These are phyloP conservation scores for Haemorhous mexicanus DNA, from an alignment of 2,113 vertebrate species.

Conservation along the genomic window DNA sequence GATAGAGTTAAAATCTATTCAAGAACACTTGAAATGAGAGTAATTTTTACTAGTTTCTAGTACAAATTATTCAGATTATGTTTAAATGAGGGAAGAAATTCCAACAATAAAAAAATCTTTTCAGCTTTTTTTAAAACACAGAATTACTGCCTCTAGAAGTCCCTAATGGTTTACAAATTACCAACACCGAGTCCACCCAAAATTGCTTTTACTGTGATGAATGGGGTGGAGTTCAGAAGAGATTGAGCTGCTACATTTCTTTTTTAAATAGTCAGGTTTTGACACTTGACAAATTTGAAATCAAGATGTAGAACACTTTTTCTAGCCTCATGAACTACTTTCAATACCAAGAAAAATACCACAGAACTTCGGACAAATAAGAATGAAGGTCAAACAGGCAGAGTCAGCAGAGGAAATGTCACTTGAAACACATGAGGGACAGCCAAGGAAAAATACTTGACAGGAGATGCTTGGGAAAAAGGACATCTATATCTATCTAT, in stretches of 20 bases:
- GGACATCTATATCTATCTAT: background rate
- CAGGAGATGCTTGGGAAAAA: slow-evolving; percentile 19
- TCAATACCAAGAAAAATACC: background rate
- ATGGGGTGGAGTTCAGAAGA: background rate
- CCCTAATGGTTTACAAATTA: slow-evolving; percentile 1
- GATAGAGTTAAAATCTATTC: background rate
- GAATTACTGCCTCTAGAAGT: background rate
- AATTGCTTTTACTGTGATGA: background rate
- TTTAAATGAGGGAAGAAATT: background rate
- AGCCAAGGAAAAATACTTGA: slow-evolving; percentile 34
- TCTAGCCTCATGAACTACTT: background rate
- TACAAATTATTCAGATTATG: background rate
- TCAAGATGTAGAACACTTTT: background rate
- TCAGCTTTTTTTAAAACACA: background rate
- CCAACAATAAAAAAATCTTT: background rate
- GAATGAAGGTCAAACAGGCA: slow-evolving; percentile 21
- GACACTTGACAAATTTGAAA: background rate
- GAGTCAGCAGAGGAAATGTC: slow-evolving; percentile 47
- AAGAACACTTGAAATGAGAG: background rate
- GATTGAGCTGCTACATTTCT: background rate
- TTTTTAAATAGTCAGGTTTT: background rate
- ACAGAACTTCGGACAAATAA: background rate
- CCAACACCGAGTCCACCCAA: slow-evolving; percentile 11
- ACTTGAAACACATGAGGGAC: slow-evolving; percentile 4
- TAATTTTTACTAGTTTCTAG: background rate